Percentiles rank a stretch among this genome's conserved stretches.
These are phyloP conservation scores for Trachurus trachurus DNA, from an alignment of 2,797 vertebrate genomes.

Conservation along the genomic window DNA sequence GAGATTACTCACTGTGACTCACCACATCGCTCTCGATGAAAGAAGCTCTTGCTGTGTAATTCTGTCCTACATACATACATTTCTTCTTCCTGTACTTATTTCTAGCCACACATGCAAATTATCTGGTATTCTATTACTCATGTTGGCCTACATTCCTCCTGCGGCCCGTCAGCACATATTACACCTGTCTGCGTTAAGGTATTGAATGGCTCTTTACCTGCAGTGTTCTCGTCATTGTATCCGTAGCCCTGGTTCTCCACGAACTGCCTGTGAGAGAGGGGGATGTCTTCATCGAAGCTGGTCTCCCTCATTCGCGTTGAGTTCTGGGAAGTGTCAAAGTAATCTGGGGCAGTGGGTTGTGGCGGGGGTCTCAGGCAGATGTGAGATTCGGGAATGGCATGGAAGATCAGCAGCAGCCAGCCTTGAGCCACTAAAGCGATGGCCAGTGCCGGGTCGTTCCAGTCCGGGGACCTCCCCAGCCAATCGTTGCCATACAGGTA, in stretches of 20 bases:
- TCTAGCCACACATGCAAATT: conserved; percentile 47
- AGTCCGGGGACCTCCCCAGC: conserved; percentile 88
- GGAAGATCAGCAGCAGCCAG: conserved; percentile 95
- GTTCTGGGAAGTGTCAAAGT: conserved; percentile 96
- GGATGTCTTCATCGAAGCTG: conserved; percentile 95
- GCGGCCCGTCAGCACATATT: conserved; percentile 30
- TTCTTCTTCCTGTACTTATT: conserved; percentile 49
- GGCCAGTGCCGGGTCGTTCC: conserved; percentile 93
- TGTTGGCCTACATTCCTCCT: conserved; percentile 62
- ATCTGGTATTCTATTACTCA: conserved; percentile 58
- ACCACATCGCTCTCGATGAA: conserved; percentile 14
- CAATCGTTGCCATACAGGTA: conserved; percentile 92
- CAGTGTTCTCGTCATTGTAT: conserved; percentile 93
- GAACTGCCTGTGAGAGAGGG: conserved; percentile 93
- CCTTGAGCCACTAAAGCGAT: conserved; percentile 94
- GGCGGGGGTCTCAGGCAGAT: conserved; percentile 90
- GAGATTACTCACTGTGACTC: conserved; percentile 56
- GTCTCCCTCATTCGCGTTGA: conserved; percentile 95
- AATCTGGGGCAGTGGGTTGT: conserved; percentile 94
- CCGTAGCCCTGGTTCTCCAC: conserved; percentile 97
- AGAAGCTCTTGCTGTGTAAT: conserved; percentile 45
- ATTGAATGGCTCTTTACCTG: conserved; percentile 79
- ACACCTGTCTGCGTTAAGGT: conserved; percentile 40
- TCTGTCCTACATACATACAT: conserved; percentile 20
- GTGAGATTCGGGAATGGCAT: conserved; percentile 95